These are phyloP conservation scores for Galaxea fascicularis DNA, from an alignment of 92 coral and sea anemone genomes.

Conservation along the genomic window DNA sequence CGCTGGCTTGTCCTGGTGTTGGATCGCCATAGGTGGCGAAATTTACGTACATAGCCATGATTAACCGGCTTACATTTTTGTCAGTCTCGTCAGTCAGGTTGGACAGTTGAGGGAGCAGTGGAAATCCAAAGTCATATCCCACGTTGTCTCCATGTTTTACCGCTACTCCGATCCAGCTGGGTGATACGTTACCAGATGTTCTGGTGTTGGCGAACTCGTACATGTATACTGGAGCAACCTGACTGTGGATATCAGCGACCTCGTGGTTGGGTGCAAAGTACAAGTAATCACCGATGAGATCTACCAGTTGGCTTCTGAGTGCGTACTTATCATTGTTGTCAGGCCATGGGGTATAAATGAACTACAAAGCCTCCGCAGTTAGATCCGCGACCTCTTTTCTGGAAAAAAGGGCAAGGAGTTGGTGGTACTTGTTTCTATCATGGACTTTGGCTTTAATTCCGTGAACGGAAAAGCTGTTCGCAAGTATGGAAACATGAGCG, in stretches of 20 bases:
- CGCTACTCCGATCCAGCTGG: conserved; percentile 4
- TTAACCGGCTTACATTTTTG: conserved; percentile 49
- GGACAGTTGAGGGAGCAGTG: neutral
- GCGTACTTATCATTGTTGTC: conserved; percentile 18
- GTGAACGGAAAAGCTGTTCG: too few species aligned
- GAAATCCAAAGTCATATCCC: conserved; percentile 12
- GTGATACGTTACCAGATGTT: too few species aligned
- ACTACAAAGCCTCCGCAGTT: conserved; percentile 48
- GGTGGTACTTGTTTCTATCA: too few species aligned
- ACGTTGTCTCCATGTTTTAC: conserved; percentile 13
- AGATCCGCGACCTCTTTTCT: neutral
- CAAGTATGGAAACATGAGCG: too few species aligned
- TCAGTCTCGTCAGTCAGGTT: conserved; percentile 11
- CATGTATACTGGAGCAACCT: conserved; percentile 44
- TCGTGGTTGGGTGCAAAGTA: conserved; percentile 59
- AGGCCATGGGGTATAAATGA: conserved; percentile 62
- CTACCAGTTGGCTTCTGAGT: conserved; percentile 50
- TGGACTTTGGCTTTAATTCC: too few species aligned
- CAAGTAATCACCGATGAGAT: conserved; percentile 38
- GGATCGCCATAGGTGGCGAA: conserved; percentile 65
- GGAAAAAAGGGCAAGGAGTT: too few species aligned
- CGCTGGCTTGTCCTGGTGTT: conserved; percentile 57
- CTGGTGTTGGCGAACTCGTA: conserved; percentile 68
- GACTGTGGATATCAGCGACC: conserved; percentile 32
- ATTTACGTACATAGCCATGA: conserved; percentile 48